Evolutionary conservation across 2,797 vertebrate genomes (phyloP).

Genomic region (Cephalopachus bancanus): DNA sequence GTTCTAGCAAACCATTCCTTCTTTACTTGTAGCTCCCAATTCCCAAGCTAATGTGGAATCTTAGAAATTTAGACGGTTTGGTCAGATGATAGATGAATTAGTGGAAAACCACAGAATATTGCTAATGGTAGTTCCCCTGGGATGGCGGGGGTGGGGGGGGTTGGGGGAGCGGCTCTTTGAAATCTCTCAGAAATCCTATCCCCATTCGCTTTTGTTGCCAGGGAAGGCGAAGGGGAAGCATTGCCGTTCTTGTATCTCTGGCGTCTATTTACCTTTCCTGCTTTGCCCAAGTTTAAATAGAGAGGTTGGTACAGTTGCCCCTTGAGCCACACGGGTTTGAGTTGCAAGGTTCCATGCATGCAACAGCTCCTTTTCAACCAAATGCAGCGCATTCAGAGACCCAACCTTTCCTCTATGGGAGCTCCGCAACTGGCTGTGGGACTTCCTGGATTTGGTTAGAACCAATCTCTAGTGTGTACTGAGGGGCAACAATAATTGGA

Average conservation of each 20-base stretch:
- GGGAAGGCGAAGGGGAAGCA: neutral
- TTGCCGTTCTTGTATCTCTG: neutral
- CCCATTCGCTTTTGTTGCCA: neutral
- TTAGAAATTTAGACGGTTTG: neutral
- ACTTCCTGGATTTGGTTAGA: too few relatives aligned
- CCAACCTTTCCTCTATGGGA: neutral
- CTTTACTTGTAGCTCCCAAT: neutral
- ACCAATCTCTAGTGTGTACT: neutral
- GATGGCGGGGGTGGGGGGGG: neutral
- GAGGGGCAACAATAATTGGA: neutral
- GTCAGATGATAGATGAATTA: slow-evolving; percentile 9
- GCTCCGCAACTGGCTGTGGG: neutral
- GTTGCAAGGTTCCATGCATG: neutral
- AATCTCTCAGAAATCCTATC: neutral
- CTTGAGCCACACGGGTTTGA: neutral
- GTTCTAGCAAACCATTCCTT: neutral
- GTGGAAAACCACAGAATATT: slow-evolving; percentile 18
- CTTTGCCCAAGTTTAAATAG: neutral
- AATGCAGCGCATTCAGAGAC: neutral
- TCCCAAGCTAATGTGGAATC: slow-evolving; percentile 5
- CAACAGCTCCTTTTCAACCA: neutral
- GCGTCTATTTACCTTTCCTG: slow-evolving; percentile 24
- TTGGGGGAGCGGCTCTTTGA: neutral
- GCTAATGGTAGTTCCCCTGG: slow-evolving; percentile 44
- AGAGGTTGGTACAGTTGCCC: neutral